These are phyloP conservation scores for Rhineura floridana DNA, from an alignment of 2,113 vertebrate species.

Conservation along the genomic window DNA sequence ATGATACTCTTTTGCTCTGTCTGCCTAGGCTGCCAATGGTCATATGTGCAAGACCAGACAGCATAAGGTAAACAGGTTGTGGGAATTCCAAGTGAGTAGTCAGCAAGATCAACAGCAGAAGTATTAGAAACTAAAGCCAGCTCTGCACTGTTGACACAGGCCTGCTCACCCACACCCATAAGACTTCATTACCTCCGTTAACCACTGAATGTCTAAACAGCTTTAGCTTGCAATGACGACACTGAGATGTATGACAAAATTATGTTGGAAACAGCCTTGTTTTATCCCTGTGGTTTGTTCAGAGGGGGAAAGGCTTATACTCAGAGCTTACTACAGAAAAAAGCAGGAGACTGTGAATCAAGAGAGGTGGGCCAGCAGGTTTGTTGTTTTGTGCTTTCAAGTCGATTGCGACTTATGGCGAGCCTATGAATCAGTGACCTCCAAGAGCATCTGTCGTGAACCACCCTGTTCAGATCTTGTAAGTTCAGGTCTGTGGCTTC, in stretches of 20 bases:
- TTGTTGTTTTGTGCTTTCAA: too few relatives aligned
- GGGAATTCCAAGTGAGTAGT: background rate
- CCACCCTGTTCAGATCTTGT: too few relatives aligned
- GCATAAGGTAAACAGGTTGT: background rate
- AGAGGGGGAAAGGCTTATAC: background rate
- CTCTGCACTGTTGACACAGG: background rate
- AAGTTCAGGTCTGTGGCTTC: too few relatives aligned
- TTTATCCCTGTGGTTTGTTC: background rate
- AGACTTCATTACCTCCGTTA: background rate
- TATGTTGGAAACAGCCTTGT: background rate
- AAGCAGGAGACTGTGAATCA: background rate
- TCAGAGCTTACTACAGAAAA: background rate
- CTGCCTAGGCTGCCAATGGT: background rate
- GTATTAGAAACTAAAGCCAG: background rate
- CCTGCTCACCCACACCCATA: accelerated
- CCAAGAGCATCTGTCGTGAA: too few relatives aligned
- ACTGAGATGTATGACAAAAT: background rate
- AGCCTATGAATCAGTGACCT: too few relatives aligned
- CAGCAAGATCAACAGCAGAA: conserved; percentile 4
- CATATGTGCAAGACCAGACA: background rate
- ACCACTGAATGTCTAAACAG: background rate
- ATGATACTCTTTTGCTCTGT: conserved; percentile 42
- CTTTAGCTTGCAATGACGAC: accelerated
- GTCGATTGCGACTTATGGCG: too few relatives aligned
- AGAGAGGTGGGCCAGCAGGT: background rate